Base-by-base conservation (phyloP, 2,797 vertebrate genomes). In the Hirundo rustica region DNA sequence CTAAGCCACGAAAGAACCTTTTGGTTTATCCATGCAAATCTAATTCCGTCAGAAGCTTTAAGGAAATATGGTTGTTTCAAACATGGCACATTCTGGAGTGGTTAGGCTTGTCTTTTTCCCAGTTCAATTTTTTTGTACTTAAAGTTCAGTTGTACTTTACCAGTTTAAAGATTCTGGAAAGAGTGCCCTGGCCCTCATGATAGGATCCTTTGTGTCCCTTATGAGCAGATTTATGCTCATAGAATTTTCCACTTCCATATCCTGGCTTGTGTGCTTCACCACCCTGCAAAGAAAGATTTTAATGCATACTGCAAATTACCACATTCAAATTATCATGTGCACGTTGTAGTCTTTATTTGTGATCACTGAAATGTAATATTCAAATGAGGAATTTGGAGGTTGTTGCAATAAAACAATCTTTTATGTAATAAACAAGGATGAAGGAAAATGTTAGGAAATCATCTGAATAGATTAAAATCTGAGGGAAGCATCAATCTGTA, bases 121-220 rank as follows among this genome's bases (percentile, higher is more conserved):
- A 32, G 16, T n/a, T 95, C 30, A 30, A 1, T n/a, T 79, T 77
- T 89, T 88, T 93, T 82, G 10, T 68, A 64, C 8, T 76, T 89
- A 48, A 94, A 94, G 29, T 76, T 94, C 68, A 85, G 2, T 85
- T 89, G 61, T 96, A 93, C 90, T 85, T 99, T 99, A 99, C 99
- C 99, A 99, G 99, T 98, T 99, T 99, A 98, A 99, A 99, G 98
- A 99, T 98, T 98, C 96, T 99, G 98, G 99, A 99, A 97, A 99
- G 98, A 94, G 98, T 97, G 89, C 99, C 98, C 98, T 99, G 99
- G 96, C 99, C 98, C 45, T 99, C 99, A 95, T 98, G 98, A 54
- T 98, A 98, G 74, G 98, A 97, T 94, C 98, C 98, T 98, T 98
- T 99, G 97, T 99, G 98, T 93, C 98, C 98, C 98, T 99, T 99